Evolutionary conservation across 2,888 invertebrate species (phyloP), one percentile per base, ranked within the genome.

Genomic region (Hanleya hanleyi): DNA sequence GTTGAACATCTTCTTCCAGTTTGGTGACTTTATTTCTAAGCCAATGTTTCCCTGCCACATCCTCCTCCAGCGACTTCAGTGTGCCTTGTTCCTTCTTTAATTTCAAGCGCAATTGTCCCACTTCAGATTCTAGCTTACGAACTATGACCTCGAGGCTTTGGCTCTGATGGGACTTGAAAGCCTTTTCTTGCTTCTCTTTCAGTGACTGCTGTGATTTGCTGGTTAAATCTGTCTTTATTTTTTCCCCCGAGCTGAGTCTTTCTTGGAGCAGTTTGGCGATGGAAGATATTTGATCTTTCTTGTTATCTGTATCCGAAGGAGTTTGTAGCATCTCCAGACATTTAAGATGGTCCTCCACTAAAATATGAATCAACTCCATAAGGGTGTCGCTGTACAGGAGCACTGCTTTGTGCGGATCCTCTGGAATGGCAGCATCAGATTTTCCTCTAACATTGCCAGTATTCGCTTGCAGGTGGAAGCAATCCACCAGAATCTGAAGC

Each of bases 311-410:
- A 9, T 35, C 37, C 9, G n/a, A 26, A 9, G 29, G 32, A 12
- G 76, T 73, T 32, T 79, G 65, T 49, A 87, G 67, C 1, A 85
- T 70, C n/a, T 81, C 76, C 15, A 84, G 71, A 78, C 86, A 85
- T 57, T 81, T 75, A 15, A 81, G 74, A 18, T 84, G 69, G 50
- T 86, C 86, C 37, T 82, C 82, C 67, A 86, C 80, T 18, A 87
- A 71, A 1, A 74, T 74, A 41, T 82, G 80, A 35, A 84, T 78
- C 4, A 82, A 73, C 26, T 81, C 83, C 15, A 81, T 73, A n/a
- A 87, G 65, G 35, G 80, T 79, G 65, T 86, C 80, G 1, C 84
- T 78, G 66, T 81, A 82, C 74, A 81, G 79, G 66, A 78, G 79
- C 41, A 85, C 64, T 22, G 79, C 74, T 12, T 75, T 67, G 9